A percentile compares a stretch with the other conserved stretches of the same genome.
phyloP scores from a whole-genome alignment of 2,113 vertebrate species.

The Corydoras sp. region DNA sequence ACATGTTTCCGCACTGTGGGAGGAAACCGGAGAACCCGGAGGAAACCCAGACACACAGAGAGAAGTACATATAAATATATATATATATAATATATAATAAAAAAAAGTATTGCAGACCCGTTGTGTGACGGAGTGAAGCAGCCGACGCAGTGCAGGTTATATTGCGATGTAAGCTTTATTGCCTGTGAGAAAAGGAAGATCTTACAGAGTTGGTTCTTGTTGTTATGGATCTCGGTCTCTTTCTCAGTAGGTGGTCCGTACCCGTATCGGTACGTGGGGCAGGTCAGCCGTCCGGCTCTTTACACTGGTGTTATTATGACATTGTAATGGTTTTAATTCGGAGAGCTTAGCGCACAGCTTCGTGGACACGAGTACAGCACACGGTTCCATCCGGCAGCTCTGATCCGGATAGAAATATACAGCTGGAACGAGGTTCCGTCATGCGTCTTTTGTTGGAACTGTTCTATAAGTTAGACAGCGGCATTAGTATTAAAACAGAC shows the following conservation, averaged over 20 bases:
- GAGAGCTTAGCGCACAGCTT: constrained; percentile 48
- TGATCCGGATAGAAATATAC: constrained; percentile 38
- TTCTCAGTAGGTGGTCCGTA: not conserved
- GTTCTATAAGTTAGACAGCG: not conserved
- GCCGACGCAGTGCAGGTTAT: constrained; percentile 36
- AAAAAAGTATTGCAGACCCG: no score
- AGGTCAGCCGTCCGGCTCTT: no score
- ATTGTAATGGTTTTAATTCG: constrained; percentile 34
- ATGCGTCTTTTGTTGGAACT: constrained; percentile 22
- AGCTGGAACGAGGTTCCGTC: constrained; percentile 43
- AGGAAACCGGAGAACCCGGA: no score
- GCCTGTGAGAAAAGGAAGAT: constrained; percentile 61
- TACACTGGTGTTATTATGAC: not conserved
- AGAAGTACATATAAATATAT: no score
- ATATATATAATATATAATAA: no score
- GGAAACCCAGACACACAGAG: no score
- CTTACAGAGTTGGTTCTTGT: constrained; percentile 39
- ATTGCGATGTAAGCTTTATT: constrained; percentile 73
- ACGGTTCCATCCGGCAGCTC: constrained; percentile 16
- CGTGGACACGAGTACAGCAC: constrained; percentile 34
- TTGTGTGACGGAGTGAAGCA: not conserved
- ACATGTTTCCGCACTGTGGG: no score
- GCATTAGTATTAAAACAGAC: constrained; percentile 24
- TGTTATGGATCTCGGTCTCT: not conserved
- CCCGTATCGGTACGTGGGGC: no score